A percentile compares a stretch with the other conserved stretches of the same genome.
phyloP scores from a whole-genome alignment of 2,888 invertebrate genomes.

The Dermolepida albohirtum region DNA sequence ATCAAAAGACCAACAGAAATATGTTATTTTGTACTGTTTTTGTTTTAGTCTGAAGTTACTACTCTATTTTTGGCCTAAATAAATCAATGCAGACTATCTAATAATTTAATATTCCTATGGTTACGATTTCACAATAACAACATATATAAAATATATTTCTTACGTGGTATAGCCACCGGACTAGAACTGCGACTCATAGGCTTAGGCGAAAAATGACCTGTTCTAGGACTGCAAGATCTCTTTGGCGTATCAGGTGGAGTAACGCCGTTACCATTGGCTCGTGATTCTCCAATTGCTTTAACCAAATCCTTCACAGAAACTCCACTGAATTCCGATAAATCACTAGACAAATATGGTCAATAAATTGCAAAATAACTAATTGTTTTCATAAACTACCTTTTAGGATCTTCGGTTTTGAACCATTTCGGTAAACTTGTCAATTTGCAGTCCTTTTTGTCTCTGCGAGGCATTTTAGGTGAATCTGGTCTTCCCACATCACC shows the following conservation, averaged over 20 bases:
- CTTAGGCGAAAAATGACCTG: conserved; percentile 65
- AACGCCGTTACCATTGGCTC: conserved; percentile 82
- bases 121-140: not conserved
- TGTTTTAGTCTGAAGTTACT: too few species aligned
- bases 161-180: conserved; percentile 72
- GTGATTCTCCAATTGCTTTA: conserved; percentile 78
- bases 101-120: not conserved
- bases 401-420: conserved; percentile 68
- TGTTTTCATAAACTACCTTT: conserved; percentile 52
- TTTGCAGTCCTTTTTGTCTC: conserved; percentile 63
- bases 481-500: conserved; percentile 59
- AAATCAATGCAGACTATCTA: too few species aligned
- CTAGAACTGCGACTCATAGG: conserved; percentile 70
- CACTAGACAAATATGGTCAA: conserved; percentile 54
- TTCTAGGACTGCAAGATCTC: conserved; percentile 68
- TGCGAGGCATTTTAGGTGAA: conserved; percentile 60
- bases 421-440: conserved; percentile 70
- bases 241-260: conserved; percentile 78
- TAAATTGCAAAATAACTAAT: not conserved
- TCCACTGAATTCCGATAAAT: conserved; percentile 70
- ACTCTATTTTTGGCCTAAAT: too few species aligned
- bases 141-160: conserved; percentile 40
- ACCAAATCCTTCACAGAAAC: conserved; percentile 80
- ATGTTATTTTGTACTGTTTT: too few species aligned
- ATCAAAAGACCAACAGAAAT: too few species aligned